Evolutionary conservation across 2,113 vertebrate genomes (phyloP).

Genomic region (Caretta caretta): DNA sequence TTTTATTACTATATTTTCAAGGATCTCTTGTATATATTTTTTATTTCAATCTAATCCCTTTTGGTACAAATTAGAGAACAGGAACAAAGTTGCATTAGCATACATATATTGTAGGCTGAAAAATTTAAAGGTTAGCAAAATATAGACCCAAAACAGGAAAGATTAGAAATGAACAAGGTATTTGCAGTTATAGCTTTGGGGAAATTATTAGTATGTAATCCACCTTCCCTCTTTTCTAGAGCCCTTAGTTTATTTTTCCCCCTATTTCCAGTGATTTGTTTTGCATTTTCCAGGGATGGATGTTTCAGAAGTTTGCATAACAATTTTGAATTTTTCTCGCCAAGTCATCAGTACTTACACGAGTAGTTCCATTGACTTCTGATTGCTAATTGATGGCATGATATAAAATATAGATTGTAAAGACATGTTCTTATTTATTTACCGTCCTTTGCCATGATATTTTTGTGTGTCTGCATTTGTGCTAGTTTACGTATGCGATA

Average conservation of each 20-base stretch:
- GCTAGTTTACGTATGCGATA: neutral
- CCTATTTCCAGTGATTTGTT: neutral
- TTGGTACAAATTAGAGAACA: constrained; percentile 30
- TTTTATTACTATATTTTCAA: constrained; percentile 3
- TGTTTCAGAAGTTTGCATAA: neutral
- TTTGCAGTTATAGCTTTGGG: neutral
- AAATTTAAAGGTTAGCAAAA: neutral
- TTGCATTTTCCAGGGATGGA: neutral
- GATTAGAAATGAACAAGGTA: neutral
- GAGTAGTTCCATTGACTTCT: neutral
- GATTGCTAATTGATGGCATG: neutral
- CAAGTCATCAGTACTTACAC: neutral
- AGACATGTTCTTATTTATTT: neutral
- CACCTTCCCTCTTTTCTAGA: neutral
- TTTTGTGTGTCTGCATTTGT: neutral
- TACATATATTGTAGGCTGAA: neutral
- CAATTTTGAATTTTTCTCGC: neutral
- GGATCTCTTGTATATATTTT: constrained; percentile 24
- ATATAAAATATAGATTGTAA: neutral
- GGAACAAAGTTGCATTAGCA: neutral
- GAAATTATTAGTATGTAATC: neutral
- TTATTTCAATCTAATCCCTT: constrained; percentile 56
- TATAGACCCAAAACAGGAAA: neutral
- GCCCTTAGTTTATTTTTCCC: neutral
- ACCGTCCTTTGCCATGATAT: neutral